Evolutionary conservation across 1,140 invertebrate genomes (phyloP).

Genomic region (Drosophila willistoni): DNA sequence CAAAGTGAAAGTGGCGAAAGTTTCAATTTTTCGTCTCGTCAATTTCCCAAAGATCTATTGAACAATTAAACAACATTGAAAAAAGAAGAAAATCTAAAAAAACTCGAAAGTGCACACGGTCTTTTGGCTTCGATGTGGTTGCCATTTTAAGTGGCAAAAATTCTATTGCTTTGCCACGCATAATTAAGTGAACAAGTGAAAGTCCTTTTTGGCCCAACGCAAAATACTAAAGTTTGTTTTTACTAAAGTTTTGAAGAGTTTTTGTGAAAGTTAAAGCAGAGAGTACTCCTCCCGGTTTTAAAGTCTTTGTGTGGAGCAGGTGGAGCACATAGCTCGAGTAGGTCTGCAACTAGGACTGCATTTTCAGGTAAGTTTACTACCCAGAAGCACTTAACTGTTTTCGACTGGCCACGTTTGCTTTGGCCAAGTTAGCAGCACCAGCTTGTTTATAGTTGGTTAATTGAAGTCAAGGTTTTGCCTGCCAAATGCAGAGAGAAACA

Average conservation of each 20-base stretch:
- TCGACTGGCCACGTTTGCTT: slow-evolving; percentile 25
- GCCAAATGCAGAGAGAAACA: background rate
- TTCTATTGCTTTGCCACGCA: slow-evolving; percentile 1
- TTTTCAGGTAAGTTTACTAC: slow-evolving; percentile 56
- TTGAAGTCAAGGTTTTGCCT: slow-evolving; percentile 53
- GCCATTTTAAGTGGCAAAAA: background rate
- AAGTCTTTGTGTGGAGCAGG: slow-evolving; percentile 25
- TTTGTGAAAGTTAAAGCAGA: slow-evolving; percentile 23
- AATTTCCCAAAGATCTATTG: background rate
- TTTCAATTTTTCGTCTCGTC: background rate
- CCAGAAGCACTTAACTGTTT: slow-evolving; percentile 17
- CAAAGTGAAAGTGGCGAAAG: slow-evolving; percentile 19
- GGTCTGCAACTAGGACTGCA: slow-evolving; percentile 29
- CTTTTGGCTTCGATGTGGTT: background rate
- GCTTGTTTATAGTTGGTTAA: slow-evolving; percentile 71
- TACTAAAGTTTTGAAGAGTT: background rate
- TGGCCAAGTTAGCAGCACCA: slow-evolving; percentile 45
- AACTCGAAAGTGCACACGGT: background rate
- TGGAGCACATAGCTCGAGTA: slow-evolving; percentile 10
- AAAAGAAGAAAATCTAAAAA: background rate
- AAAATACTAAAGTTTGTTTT: slow-evolving; percentile 5
- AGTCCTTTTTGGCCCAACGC: background rate
- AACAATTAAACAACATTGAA: background rate
- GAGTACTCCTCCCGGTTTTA: slow-evolving; percentile 40
- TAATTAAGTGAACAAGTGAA: slow-evolving; percentile 10